These are phyloP conservation scores for Caenorhabditis becei DNA, from an alignment of 2,888 invertebrate genomes.

Conservation along the genomic window DNA sequence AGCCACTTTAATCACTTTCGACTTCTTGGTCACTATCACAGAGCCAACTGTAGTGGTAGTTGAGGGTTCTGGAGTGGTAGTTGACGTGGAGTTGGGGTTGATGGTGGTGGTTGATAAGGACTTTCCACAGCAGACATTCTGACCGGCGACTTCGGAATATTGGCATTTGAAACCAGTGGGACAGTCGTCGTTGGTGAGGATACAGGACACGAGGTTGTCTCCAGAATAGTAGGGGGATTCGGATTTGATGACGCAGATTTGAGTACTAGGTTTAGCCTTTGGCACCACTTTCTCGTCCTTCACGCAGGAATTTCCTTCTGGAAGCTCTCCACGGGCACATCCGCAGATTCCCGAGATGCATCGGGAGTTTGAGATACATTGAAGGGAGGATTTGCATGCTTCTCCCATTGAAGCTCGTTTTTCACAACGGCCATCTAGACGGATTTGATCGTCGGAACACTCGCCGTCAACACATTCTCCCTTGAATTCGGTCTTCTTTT, in stretches of 20 bases:
- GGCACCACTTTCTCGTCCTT: constrained; percentile 25
- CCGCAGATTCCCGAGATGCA: constrained; percentile 67
- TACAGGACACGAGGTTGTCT: constrained; percentile 44
- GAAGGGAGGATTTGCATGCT: constrained; percentile 64
- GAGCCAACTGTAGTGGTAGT: constrained; percentile 23
- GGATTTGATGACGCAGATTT: constrained; percentile 38
- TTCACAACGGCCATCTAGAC: constrained; percentile 66
- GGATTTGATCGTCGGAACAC: constrained; percentile 62
- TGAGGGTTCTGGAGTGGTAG: neutral
- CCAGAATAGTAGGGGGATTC: constrained; percentile 55
- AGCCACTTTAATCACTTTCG: constrained; percentile 15
- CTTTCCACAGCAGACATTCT: constrained; percentile 68
- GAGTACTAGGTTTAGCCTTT: constrained; percentile 8
- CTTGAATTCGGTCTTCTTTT: constrained; percentile 55
- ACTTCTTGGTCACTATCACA: constrained; percentile 39
- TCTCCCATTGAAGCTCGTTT: constrained; percentile 66
- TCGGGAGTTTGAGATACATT: constrained; percentile 66
- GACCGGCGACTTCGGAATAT: constrained; percentile 48
- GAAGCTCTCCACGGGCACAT: constrained; percentile 64
- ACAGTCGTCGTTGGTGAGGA: constrained; percentile 62
- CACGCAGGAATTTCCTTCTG: constrained; percentile 49
- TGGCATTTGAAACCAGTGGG: constrained; percentile 66
- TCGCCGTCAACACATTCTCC: constrained; percentile 65
- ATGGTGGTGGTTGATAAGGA: neutral
- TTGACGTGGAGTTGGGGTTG: constrained; percentile 4